phyloP scores from a whole-genome alignment of 2,113 vertebrate genomes.

The Loxodonta africana region DNA sequence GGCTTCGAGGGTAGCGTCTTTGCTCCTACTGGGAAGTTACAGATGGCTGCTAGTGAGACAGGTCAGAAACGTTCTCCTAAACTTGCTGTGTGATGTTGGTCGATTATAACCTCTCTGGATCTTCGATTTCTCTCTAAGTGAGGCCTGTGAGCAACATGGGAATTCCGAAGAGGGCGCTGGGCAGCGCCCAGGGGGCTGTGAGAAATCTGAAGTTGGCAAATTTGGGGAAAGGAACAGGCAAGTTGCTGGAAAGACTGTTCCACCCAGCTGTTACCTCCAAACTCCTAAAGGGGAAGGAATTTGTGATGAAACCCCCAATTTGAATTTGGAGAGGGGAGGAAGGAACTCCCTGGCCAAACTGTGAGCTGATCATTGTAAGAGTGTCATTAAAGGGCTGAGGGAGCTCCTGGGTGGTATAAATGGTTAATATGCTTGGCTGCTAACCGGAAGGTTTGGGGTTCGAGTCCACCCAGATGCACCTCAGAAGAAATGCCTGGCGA shows the following conservation, averaged over 20 bases:
- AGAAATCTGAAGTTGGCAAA: rapidly evolving
- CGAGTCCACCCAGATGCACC: not conserved
- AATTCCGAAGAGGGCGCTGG: too few relatives aligned
- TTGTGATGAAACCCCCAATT: not conserved
- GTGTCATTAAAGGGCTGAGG: not conserved
- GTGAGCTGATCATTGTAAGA: not conserved
- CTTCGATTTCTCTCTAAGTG: not conserved
- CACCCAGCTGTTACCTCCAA: not conserved
- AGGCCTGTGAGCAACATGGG: rapidly evolving
- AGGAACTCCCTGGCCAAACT: not conserved
- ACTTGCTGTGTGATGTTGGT: not conserved
- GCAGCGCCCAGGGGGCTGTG: not conserved
- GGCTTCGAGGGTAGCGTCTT: too few relatives aligned
- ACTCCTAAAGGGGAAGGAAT: not conserved
- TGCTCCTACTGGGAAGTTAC: not conserved
- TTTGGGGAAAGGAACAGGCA: not conserved
- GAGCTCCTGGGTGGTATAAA: too few relatives aligned
- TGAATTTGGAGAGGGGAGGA: rapidly evolving
- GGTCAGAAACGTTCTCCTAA: not conserved
- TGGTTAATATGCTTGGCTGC: too few relatives aligned
- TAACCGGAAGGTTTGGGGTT: too few relatives aligned
- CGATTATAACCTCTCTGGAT: not conserved
- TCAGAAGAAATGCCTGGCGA: not conserved
- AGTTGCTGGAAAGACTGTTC: not conserved
- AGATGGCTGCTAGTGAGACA: not conserved